Evolutionary conservation across 2,797 vertebrate genomes (phyloP), one percentile per base, ranked within the genome.

Genomic region (Crypturellus tataupa): DNA sequence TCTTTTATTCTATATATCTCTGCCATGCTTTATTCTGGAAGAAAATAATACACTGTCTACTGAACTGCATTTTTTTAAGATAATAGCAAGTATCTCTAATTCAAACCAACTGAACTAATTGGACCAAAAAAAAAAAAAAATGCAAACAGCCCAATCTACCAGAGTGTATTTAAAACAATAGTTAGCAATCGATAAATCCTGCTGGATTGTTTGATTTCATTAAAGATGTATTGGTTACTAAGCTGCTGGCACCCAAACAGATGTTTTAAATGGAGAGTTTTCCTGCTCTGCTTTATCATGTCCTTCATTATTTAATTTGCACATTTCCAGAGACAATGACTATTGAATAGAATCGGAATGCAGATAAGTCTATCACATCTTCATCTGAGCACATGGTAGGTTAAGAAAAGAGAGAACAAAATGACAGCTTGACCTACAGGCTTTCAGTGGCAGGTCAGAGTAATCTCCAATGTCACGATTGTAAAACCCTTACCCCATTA

Each of bases 91-190:
- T 92, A 87, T 97, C 96, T 98, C 98, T 98, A 98, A 98, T 98
- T 98, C 98, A 98, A 98, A 98, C 97, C 98, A 98, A 98, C 97
- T 97, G 94, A 97, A 97, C 97, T 98, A 98, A 98, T 97, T 98
- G 97, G 98, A 98, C 92, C 88, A 97, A 97, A 97, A 12, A 49
- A 49, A 49, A 49, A 42, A 42, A 96, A 97, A 93, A 97, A 95
- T 96, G 97, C 96, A 97, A 98, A 97, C 97, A 96, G 90, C 94
- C 81, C 72, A 90, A 90, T 97, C 97, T 97, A 98, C 97, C 96
- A 98, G 95, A 97, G 97, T 98, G 97, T 98, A 98, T 97, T 98
- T 97, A 98, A 98, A 97, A 97, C 97, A 96, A 97, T 98, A 97
- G 97, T 98, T 97, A 98, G 96, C 96, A 98, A 98, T 97, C 97